A percentile compares a stretch with the other conserved stretches of the same genome.
These are phyloP conservation scores for Sarcophaga carnaria DNA, from an alignment of 2,888 invertebrate species.

Conservation along the genomic window DNA sequence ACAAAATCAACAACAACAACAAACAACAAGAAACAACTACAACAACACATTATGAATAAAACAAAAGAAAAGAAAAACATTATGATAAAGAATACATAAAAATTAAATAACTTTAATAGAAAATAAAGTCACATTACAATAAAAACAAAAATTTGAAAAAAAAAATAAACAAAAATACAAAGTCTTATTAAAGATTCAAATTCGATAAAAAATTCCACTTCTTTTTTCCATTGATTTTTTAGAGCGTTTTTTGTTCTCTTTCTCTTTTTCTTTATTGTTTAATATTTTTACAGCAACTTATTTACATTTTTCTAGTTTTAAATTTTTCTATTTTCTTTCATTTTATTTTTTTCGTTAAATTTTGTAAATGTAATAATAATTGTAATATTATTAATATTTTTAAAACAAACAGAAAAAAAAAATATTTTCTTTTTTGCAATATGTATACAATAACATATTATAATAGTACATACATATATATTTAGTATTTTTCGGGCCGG, in stretches of 20 bases:
- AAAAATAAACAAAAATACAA: conserved; percentile 61
- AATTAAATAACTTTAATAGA: conserved; percentile 68
- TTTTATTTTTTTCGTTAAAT: not conserved
- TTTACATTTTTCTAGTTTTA: conserved; percentile 23
- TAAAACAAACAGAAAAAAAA: not conserved
- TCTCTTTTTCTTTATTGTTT: conserved; percentile 6
- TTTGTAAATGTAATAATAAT: not conserved
- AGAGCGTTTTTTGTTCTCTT: conserved; percentile 3
- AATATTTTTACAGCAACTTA: conserved; percentile 23
- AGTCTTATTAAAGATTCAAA: conserved; percentile 14
- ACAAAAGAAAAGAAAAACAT: conserved; percentile 54
- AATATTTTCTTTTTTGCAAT: conserved; percentile 41
- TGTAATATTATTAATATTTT: not conserved
- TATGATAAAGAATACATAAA: conserved; percentile 70
- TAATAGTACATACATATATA: conserved; percentile 23
- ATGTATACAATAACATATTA: conserved; percentile 14
- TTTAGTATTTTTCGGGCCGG: conserved; percentile 53
- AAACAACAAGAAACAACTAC: conserved; percentile 41
- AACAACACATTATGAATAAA: conserved; percentile 66
- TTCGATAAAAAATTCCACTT: conserved; percentile 40
- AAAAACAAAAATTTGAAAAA: conserved; percentile 65
- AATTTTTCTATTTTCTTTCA: not conserved
- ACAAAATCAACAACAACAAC: conserved; percentile 63
- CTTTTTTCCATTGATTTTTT: conserved; percentile 32
- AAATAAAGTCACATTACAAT: conserved; percentile 74